A percentile compares a stretch with the other conserved stretches of the same genome.
Evolutionary conservation across 1,140 invertebrate genomes (phyloP).

Genomic region (Nixonia krombeini): DNA sequence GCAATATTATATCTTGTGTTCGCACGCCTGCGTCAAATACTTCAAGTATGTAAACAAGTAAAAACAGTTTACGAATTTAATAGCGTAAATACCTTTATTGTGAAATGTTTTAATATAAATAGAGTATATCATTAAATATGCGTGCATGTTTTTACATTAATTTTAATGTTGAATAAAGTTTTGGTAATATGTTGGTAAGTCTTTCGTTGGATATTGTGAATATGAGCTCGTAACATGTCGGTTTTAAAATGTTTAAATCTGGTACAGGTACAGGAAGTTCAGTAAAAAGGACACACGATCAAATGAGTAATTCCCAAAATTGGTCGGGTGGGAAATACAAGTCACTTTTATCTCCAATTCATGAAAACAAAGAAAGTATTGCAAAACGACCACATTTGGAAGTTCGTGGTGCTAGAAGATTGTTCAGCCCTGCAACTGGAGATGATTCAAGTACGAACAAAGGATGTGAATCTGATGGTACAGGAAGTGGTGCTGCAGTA

Average conservation of each 20-base stretch:
- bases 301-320: slow-evolving; percentile 51
- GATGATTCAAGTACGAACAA: slow-evolving; percentile 31
- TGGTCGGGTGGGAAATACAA: slow-evolving; percentile 53
- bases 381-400: slow-evolving; percentile 66
- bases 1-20: slow-evolving; percentile 14
- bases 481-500: slow-evolving; percentile 50
- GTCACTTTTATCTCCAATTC: slow-evolving; percentile 62
- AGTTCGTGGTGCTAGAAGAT: slow-evolving; percentile 57
- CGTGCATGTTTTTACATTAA: not conserved
- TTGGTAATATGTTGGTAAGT: not conserved
- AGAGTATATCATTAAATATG: not conserved
- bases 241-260: too few species aligned
- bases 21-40: slow-evolving; percentile 51
- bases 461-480: slow-evolving; percentile 54
- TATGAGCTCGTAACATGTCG: too few species aligned
- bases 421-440: slow-evolving; percentile 58
- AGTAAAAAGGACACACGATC: slow-evolving; percentile 54
- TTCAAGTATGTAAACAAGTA: slow-evolving; percentile 29
- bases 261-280: slow-evolving; percentile 14
- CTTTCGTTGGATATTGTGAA: too few species aligned
- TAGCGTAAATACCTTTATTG: too few species aligned
- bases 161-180: not conserved
- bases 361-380: slow-evolving; percentile 57
- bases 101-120: not conserved
- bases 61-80: not conserved